These are phyloP conservation scores for Mythimna albipuncta DNA, from an alignment of 2,888 invertebrate genomes.

Conservation along the genomic window DNA sequence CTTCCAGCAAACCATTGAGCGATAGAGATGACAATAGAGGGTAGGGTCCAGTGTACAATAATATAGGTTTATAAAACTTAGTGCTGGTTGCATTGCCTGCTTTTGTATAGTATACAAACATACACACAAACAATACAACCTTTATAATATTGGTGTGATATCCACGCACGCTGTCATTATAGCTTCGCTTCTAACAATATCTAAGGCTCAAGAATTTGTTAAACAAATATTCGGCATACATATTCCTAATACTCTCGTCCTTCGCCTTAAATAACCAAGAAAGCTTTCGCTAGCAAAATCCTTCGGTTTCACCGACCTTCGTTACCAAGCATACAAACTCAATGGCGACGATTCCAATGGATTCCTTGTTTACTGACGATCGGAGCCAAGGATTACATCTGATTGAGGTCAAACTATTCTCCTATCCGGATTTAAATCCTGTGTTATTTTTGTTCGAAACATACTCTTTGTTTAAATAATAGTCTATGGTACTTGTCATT, in stretches of 20 bases:
- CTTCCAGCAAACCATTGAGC: too few species aligned
- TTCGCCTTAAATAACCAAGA: neutral
- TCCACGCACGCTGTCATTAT: too few species aligned
- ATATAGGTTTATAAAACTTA: too few species aligned
- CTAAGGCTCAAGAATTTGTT: neutral
- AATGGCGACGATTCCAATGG: constrained; percentile 18
- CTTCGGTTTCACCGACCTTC: constrained; percentile 21
- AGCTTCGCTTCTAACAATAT: too few species aligned
- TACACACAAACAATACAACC: too few species aligned
- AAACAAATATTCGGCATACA: neutral
- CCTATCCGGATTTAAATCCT: neutral
- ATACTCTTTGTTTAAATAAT: too few species aligned
- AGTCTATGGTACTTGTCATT: too few species aligned
- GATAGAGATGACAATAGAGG: too few species aligned
- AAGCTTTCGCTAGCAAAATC: constrained; percentile 8
- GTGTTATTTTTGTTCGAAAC: constrained; percentile 4
- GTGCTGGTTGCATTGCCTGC: too few species aligned
- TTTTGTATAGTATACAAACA: too few species aligned
- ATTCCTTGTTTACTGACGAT: constrained; percentile 33
- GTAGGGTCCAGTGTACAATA: too few species aligned
- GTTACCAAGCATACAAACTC: constrained; percentile 20
- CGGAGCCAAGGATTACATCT: constrained; percentile 25
- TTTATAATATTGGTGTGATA: too few species aligned
- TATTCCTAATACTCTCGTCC: neutral
- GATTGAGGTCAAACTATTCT: constrained; percentile 20